Evolutionary conservation across 2,888 invertebrate genomes (phyloP), one percentile per base, ranked within the genome.

Genomic region (Limnephilus auricula): DNA sequence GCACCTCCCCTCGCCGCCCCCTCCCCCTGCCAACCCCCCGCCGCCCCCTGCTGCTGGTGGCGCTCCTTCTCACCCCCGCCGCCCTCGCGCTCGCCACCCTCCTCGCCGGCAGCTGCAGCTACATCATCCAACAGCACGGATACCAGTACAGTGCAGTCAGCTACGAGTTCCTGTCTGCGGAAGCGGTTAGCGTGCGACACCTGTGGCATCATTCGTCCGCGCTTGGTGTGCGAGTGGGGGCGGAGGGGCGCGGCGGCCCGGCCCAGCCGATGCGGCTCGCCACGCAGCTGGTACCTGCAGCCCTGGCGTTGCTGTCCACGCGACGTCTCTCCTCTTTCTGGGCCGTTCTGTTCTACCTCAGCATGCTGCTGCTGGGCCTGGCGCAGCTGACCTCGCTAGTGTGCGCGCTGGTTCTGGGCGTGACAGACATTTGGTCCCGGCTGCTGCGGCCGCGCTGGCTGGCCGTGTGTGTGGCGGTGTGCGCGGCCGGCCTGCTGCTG

Each of bases 251-350:
- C 9, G 95, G 96, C 2, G 94, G 95, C 4, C 96, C 97, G 93
- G 98, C 98, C 94, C 98, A 98, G 94, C 98, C 97, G 0, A 95
- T 99, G 91, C 97, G 98, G 92, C 96, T 99, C 91, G 97, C 98
- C 18, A 98, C 98, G n/a, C 98, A 99, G 95, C 95, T 99, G n/a
- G 97, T 98, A 93, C 99, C 99, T 0, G 98, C 98, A 0, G 98
- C 98, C 0, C 96, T 98, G 45, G 98, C 98, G 0, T 95, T 98
- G 37, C 95, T 98, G 90, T 79, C 84, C 12, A 78, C 50, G 9
- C 94, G 94, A 2, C 96, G 97, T 94, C 95, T 99, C 9, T 98
- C 98, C 0, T 98, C 98, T 89, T 97, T 98, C 93, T 99, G 99
- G 99, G 97, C 98, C 0, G 97, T 98, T 15, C 96, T 98, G 87